phyloP scores from a whole-genome alignment of 30 jellyfish, hydroid and myxozoan species.

The Turritopsis dohrnii region DNA sequence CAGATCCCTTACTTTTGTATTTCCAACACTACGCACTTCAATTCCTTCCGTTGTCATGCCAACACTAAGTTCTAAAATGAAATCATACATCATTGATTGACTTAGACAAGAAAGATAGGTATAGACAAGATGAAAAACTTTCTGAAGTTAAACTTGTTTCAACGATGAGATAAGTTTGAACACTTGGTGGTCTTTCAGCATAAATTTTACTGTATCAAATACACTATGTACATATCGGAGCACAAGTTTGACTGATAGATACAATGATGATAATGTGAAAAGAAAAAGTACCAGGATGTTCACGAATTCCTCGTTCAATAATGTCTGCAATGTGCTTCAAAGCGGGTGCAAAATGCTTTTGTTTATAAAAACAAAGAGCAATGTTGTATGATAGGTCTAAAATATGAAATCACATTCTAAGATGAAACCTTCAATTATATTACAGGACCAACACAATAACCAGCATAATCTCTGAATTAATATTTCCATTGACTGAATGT shows the following conservation, averaged over 20 bases:
- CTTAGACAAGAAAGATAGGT: too few species aligned
- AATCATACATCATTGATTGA: not conserved
- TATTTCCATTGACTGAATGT: too few species aligned
- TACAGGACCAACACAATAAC: too few species aligned
- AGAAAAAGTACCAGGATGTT: constrained; percentile 74
- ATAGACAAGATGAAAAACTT: too few species aligned
- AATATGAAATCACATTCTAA: not conserved
- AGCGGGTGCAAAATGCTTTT: constrained; percentile 96
- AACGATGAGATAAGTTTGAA: too few species aligned
- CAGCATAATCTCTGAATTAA: too few species aligned
- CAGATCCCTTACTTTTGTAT: constrained; percentile 58
- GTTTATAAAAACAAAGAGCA: constrained; percentile 85
- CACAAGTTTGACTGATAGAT: not conserved
- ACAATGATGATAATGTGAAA: not conserved
- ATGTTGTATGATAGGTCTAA: constrained; percentile 81
- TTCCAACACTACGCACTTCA: constrained; percentile 96
- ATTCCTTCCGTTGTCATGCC: constrained; percentile 99
- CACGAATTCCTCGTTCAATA: constrained; percentile 85
- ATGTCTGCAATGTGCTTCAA: constrained; percentile 93
- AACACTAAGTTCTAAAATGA: constrained; percentile 73
- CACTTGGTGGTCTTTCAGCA: too few species aligned
- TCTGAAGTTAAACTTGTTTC: too few species aligned
- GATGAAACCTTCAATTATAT: too few species aligned
- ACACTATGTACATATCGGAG: too few species aligned
- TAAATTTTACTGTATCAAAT: too few species aligned